Base-by-base conservation (phyloP, 2,797 vertebrate genomes). In the Sebastes alutus region DNA sequence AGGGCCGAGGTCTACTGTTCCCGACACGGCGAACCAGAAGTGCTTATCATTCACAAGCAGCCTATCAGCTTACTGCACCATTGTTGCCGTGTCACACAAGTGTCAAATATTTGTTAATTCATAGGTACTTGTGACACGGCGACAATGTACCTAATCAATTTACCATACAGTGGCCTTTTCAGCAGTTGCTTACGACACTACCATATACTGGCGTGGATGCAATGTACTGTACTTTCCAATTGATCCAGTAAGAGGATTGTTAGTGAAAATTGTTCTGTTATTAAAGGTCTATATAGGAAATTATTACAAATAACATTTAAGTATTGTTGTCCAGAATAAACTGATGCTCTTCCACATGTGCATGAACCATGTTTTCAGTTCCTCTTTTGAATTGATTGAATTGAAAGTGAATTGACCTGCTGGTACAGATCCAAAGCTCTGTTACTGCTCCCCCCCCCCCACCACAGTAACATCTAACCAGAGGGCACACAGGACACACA, bases 11-110 rank as follows among this genome's bases (percentile, higher is more conserved):
- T 87, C 73, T 89, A 75, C 84, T 18, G 86, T 92, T 90, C 88
- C 88, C 58, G 86, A 84, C 80, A 79, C 82, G 52, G 62, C 7
- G 3, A 83, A 87, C 73, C 29, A 87, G 84, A 92, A 87, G 88
- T 89, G 83, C 87, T 83, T 78, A 88, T 87, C 75, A 61, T 72
- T 73, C 72, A 69, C 76, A 56, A 65, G 71, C 84, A 69, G 75
- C 85, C 83, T 87, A 89, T 91, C 89, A 67, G 83, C 75, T 92
- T 88, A 79, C 89, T 72, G 83, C 73, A 56, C 83, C 66, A 80
- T 86, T 88, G 90, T 93, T 83, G 83, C 85, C 65, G 25, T 87
- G 88, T 89, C 87, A 85, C 83, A 87, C 83, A 87, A 82, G 80
- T 66, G 69, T 69, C 66, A 70, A 75, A 67, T 63, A 66, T 72